phyloP scores from a whole-genome alignment of 2,888 invertebrate genomes.

The Podotricha telesiphe region DNA sequence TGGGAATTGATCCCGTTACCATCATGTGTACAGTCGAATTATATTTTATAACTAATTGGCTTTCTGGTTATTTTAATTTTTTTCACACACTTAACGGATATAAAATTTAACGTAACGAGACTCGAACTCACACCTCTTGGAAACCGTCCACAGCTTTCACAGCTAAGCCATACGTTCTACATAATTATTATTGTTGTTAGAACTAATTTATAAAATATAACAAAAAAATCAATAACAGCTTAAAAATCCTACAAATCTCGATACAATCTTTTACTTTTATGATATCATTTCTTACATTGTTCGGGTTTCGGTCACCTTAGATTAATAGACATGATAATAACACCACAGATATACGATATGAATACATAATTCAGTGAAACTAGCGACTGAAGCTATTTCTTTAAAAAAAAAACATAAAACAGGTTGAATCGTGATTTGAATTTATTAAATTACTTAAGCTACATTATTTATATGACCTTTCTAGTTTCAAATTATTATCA shows the following conservation, averaged over 20 bases:
- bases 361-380: constrained; percentile 49
- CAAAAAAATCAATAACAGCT: neutral
- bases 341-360: constrained; percentile 49
- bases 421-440: constrained; percentile 37
- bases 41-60: no score
- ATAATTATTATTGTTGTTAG: no score
- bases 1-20: no score
- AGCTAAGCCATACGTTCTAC: no score
- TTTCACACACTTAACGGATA: no score
- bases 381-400: constrained; percentile 38
- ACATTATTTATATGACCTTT: neutral
- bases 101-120: no score
- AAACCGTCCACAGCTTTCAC: no score
- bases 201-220: neutral
- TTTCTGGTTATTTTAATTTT: no score
- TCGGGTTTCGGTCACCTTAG: constrained; percentile 43
- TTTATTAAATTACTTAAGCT: constrained; percentile 12
- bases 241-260: constrained; percentile 18
- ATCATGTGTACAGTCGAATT: no score
- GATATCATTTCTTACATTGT: constrained; percentile 48
- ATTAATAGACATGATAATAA: constrained; percentile 55
- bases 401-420: constrained; percentile 38
- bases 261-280: constrained; percentile 45
- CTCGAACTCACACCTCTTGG: no score
- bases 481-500: constrained; percentile 1